Evolutionary conservation across 2,888 invertebrate species (phyloP).

Genomic region (Catocala sponsa): DNA sequence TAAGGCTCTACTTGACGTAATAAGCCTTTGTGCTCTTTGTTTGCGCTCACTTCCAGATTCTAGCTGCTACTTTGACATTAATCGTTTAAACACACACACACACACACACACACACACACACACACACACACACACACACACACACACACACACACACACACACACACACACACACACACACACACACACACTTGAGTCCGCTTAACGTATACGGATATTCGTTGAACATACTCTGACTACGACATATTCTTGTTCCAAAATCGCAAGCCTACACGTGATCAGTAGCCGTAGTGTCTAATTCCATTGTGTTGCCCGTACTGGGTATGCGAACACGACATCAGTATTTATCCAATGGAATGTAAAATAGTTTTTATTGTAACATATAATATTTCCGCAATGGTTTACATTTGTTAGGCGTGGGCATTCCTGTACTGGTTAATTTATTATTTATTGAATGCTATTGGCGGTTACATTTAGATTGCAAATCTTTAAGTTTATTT

Average conservation of each 20-base stretch:
- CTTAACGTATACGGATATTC: too few relatives aligned
- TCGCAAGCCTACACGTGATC: neutral
- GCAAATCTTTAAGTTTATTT: slow-evolving; percentile 41
- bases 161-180: too few relatives aligned
- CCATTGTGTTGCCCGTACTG: neutral
- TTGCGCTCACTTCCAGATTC: too few relatives aligned
- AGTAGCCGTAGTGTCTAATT: neutral
- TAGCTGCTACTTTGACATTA: too few relatives aligned
- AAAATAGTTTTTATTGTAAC: slow-evolving; percentile 25
- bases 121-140: too few relatives aligned
- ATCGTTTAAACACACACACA: too few relatives aligned
- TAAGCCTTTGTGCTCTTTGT: too few relatives aligned
- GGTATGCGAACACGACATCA: neutral
- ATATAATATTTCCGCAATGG: slow-evolving; percentile 41
- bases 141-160: too few relatives aligned
- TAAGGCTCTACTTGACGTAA: too few relatives aligned
- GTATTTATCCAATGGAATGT: slow-evolving; percentile 20
- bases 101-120: too few relatives aligned
- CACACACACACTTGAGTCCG: too few relatives aligned
- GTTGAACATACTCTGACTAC: too few relatives aligned
- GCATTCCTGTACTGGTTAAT: slow-evolving; percentile 39
- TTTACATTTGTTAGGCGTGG: slow-evolving; percentile 32
- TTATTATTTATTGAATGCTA: slow-evolving; percentile 45
- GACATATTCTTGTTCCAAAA: neutral
- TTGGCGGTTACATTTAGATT: slow-evolving; percentile 37